Conservation (phyloP, 2,888 invertebrate genomes). For the Heliconius sara region DNA sequence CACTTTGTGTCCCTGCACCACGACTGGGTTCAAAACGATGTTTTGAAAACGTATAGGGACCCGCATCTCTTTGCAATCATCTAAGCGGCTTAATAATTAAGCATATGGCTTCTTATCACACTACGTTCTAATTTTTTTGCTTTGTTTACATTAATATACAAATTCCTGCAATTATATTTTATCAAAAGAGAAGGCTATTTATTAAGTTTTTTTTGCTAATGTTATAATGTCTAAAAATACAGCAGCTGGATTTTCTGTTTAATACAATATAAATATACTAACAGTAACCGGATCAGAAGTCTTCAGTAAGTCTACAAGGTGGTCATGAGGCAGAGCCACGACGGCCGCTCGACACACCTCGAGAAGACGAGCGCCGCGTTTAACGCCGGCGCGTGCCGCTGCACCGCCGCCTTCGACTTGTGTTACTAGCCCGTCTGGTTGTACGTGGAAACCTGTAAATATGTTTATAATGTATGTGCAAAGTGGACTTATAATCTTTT, state of each 20-base stretch:
- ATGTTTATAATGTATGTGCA: too few relatives aligned
- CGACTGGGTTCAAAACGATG: too few relatives aligned
- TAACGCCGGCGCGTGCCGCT: constrained; percentile 92
- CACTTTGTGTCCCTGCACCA: too few relatives aligned
- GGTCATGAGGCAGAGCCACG: constrained; percentile 94
- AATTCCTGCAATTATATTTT: too few relatives aligned
- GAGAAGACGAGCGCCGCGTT: constrained; percentile 94
- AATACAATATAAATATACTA: constrained; percentile 36
- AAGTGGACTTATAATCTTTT: too few relatives aligned
- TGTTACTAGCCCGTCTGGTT: constrained; percentile 96
- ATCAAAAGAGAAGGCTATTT: background rate
- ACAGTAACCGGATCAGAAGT: constrained; percentile 94
- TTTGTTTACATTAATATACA: background rate
- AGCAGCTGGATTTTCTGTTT: background rate
- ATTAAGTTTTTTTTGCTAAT: too few relatives aligned
- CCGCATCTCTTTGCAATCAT: too few relatives aligned
- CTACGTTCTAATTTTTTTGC: background rate
- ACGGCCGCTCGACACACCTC: constrained; percentile 96
- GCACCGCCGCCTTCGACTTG: constrained; percentile 89
- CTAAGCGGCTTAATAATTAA: too few relatives aligned
- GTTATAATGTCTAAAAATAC: too few relatives aligned
- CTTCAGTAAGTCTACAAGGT: constrained; percentile 95
- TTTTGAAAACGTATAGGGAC: too few relatives aligned
- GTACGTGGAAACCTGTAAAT: constrained; percentile 91
- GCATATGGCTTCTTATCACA: background rate